These are phyloP conservation scores for Palythoa caribaeorum DNA, from an alignment of 92 coral and sea anemone genomes.

Conservation along the genomic window DNA sequence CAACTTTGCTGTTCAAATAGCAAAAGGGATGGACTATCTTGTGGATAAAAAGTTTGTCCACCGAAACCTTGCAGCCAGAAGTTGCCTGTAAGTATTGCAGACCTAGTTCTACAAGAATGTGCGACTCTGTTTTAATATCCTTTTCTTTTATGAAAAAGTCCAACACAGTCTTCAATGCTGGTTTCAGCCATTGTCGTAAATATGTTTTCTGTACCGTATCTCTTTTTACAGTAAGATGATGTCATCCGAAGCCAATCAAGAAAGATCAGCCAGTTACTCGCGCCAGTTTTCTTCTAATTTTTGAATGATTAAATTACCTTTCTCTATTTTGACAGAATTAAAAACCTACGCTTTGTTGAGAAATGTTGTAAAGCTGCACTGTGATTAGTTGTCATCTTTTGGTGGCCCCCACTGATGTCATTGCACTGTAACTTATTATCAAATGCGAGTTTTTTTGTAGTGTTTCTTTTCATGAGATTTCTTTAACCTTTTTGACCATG, in stretches of 20 bases:
- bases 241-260: too few relatives aligned
- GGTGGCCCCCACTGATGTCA: too few relatives aligned
- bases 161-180: too few relatives aligned
- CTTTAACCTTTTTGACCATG: neutral
- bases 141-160: too few relatives aligned
- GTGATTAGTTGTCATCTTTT: neutral
- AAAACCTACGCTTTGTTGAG: too few relatives aligned
- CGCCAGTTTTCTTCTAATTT: too few relatives aligned
- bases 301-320: too few relatives aligned
- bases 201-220: too few relatives aligned
- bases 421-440: too few relatives aligned
- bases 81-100: constrained; percentile 80
- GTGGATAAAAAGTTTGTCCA: constrained; percentile 63
- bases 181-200: too few relatives aligned
- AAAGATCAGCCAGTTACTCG: too few relatives aligned
- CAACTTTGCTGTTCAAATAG: constrained; percentile 66
- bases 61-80: constrained; percentile 64
- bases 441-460: neutral
- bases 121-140: neutral
- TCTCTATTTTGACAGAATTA: neutral
- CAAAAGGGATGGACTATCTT: constrained; percentile 80
- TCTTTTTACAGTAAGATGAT: too few relatives aligned
- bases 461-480: neutral
- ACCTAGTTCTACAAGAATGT: neutral
- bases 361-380: neutral